A percentile compares a stretch with the other conserved stretches of the same genome.
Conservation (phyloP, 2,888 invertebrate species). For the Vanessa cardui region DNA sequence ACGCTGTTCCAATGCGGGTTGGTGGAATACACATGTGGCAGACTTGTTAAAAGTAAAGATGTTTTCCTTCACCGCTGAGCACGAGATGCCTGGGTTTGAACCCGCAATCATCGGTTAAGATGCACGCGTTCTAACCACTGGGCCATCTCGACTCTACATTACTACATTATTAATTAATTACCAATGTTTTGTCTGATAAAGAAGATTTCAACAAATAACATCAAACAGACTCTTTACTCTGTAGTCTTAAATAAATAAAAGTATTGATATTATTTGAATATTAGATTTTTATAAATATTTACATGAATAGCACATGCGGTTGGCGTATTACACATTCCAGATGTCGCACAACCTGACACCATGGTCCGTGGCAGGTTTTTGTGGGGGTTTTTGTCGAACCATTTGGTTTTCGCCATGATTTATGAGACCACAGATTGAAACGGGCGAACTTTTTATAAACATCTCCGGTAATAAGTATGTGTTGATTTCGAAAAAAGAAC, state of each 20-base stretch:
- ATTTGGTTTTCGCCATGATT: constrained; percentile 55
- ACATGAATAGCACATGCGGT: constrained; percentile 7
- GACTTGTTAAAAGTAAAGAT: too few relatives aligned
- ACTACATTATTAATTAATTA: too few relatives aligned
- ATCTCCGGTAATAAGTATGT: constrained; percentile 4
- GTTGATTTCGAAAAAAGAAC: constrained; percentile 4
- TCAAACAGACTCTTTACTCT: too few relatives aligned
- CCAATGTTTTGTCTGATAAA: too few relatives aligned
- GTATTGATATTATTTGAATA: neutral
- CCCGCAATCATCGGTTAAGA: too few relatives aligned
- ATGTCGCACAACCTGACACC: constrained; percentile 57
- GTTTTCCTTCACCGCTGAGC: too few relatives aligned
- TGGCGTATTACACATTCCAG: constrained; percentile 49
- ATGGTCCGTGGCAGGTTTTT: constrained; percentile 60
- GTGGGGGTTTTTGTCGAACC: constrained; percentile 42
- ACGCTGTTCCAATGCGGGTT: too few relatives aligned
- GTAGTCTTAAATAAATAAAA: neutral
- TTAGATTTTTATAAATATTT: neutral
- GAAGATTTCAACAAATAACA: too few relatives aligned
- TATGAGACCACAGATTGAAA: constrained; percentile 35
- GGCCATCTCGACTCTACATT: too few relatives aligned
- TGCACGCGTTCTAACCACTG: too few relatives aligned
- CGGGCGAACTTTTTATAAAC: constrained; percentile 17
- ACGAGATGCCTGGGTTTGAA: too few relatives aligned
- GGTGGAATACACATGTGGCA: too few relatives aligned